Evolutionary conservation across 2,113 vertebrate genomes (phyloP), one percentile per base, ranked within the genome.

Genomic region (Rafetus swinhoei): DNA sequence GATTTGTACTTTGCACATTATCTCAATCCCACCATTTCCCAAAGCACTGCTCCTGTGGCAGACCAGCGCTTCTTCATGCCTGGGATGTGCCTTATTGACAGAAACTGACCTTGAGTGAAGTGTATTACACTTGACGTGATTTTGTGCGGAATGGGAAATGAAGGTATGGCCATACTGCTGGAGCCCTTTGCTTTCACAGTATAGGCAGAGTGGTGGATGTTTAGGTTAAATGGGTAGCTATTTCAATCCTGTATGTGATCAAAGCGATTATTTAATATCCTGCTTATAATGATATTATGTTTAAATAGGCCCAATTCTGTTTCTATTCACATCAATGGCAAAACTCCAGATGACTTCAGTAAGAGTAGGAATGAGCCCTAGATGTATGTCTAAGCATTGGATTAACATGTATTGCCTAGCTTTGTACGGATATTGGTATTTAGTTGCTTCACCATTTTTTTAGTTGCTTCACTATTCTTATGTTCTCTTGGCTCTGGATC

Each of bases 141-240:
- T 90, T 90, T 95, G 65, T 79, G 69, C 18, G 39, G 65, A 69
- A 91, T 24, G 35, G 72, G 39, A 39, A 74, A 39, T 35, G 21
- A 24, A 74, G 35, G 19, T 39, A 45, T 39, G 21, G 10, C 72
- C 72, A 22, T 35, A 11, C 74, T 86, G 88, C 57, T 29, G 86
- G 59, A 24, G 82, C 84, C 85, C 24, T 87, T 89, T 88, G 85
- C 91, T 90, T 94, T 90, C 88, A 81, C 83, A 93, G 80, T 94
- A 69, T 53, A 90, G 81, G 81, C 25, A 74, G 86, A 82, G 84
- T 83, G 91, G 84, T 74, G n/a, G 82, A 90, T 94, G 86, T 93
- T 94, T 85, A 89, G 59, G 82, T 91, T 87, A 65, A 90, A 56
- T 27, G 50, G 93, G 56, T 79, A 59, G 27, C 35, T 88, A 74